A percentile compares a stretch with the other conserved stretches of the same genome.
phyloP scores from a whole-genome alignment of 2,888 invertebrate species.

The Drosophila helvetica region DNA sequence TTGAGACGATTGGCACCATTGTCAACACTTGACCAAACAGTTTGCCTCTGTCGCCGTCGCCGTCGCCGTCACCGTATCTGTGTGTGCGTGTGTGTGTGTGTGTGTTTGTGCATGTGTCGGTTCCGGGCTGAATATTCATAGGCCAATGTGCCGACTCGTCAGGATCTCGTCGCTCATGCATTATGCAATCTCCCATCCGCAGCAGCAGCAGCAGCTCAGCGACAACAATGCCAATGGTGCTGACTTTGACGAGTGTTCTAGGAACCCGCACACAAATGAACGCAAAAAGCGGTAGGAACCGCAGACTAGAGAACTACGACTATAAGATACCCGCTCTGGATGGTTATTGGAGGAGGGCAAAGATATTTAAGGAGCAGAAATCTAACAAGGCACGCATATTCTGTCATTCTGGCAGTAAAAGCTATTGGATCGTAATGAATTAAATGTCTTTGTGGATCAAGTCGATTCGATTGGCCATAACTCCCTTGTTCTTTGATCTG shows the following conservation, averaged over 20 bases:
- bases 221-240: constrained; percentile 41
- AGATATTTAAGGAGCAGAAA: not conserved
- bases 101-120: constrained; percentile 12
- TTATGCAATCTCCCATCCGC: constrained; percentile 61
- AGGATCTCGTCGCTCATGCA: constrained; percentile 59
- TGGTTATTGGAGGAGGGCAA: not conserved
- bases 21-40: constrained; percentile 54
- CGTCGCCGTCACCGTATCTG: not conserved
- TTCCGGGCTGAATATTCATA: constrained; percentile 63
- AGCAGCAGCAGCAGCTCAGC: constrained; percentile 5
- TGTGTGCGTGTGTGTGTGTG: constrained; percentile 12
- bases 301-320: not conserved
- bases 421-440: too few relatives aligned
- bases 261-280: constrained; percentile 15
- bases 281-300: constrained; percentile 2
- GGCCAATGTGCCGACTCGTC: constrained; percentile 34
- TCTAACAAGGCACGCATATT: too few relatives aligned
- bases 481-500: too few relatives aligned
- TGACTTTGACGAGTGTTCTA: constrained; percentile 20
- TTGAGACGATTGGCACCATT: constrained; percentile 60
- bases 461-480: too few relatives aligned
- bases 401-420: too few relatives aligned
- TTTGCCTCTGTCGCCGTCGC: constrained; percentile 12
- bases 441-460: too few relatives aligned
- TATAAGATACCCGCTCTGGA: not conserved